Evolutionary conservation across 2,888 invertebrate species (phyloP), one percentile per base, ranked within the genome.

Genomic region (Vanessa cardui): DNA sequence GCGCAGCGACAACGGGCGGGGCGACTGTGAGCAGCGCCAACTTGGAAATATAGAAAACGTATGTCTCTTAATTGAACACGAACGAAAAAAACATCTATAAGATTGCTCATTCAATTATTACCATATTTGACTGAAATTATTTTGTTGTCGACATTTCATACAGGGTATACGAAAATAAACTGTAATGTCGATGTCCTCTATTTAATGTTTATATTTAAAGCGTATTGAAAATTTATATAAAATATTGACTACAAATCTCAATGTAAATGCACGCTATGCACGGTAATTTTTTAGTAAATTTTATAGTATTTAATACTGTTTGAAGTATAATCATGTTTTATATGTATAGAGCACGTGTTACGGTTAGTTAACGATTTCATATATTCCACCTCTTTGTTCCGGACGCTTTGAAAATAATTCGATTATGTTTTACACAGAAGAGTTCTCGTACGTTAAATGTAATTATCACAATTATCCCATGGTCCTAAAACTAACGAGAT

Each of bases 401-500:
- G 70, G 80, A 76, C 76, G 77, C 76, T 77, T 74, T 78, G 80
- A 80, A 82, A 80, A 85, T 89, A 90, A 90, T 84, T 87, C 81
- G 83, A 89, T 91, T 90, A 87, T 80, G 80, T 85, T 88, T 86
- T 83, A 88, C 84, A 88, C 85, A 79, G 85, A 81, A 82, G 83
- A 83, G 81, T 83, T 80, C 77, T 78, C 80, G 84, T 83, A 84
- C 83, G 78, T 78, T 83, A 83, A 89, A 89, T 85, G 86, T 76
- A 86, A 86, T 89, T 89, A 86, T 88, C 84, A 86, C 88, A 90
- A 89, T 90, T 89, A 88, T 86, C 82, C 80, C 76, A 77, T 83
- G 81, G 81, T 81, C 83, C 78, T 80, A 75, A 80, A 82, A 82
- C 85, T 86, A 88, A 88, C 85, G 83, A 73, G 72, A 58, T 62